phyloP scores from a whole-genome alignment of 2,888 invertebrate genomes.

The Protophormia terraenovae region DNA sequence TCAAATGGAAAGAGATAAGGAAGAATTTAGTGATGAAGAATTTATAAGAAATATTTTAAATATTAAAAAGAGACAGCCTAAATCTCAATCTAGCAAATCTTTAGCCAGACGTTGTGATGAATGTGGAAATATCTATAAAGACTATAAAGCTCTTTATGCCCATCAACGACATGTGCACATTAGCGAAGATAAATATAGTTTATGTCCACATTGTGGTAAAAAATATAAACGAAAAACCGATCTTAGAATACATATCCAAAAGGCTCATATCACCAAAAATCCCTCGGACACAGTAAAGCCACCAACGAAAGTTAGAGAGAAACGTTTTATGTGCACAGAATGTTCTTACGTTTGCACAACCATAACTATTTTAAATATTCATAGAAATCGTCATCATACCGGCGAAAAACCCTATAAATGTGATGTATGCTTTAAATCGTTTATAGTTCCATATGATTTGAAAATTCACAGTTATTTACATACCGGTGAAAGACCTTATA shows the following conservation, averaged over 20 bases:
- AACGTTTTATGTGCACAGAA: conserved; percentile 61
- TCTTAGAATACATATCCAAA: conserved; percentile 46
- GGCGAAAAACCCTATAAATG: conserved; percentile 65
- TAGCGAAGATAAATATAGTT: conserved; percentile 56
- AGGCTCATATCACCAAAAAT: conserved; percentile 16
- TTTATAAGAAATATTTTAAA: conserved; percentile 57
- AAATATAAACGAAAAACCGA: conserved; percentile 53
- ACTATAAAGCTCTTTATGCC: conserved; percentile 37
- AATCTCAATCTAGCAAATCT: conserved; percentile 3
- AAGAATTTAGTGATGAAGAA: conserved; percentile 60
- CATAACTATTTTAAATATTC: conserved; percentile 59
- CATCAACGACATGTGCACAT: conserved; percentile 56
- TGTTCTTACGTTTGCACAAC: conserved; percentile 59
- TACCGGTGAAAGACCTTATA: conserved; percentile 85
- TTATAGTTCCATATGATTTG: conserved; percentile 72
- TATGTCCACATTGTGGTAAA: conserved; percentile 58
- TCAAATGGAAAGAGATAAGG: background rate
- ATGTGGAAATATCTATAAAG: conserved; percentile 59
- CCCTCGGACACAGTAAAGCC: background rate
- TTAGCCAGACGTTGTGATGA: conserved; percentile 56
- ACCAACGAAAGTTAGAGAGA: conserved; percentile 50
- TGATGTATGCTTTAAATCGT: conserved; percentile 57
- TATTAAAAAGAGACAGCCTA: conserved; percentile 39
- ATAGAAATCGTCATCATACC: conserved; percentile 63
- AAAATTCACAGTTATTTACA: conserved; percentile 86